phyloP scores from a whole-genome alignment of 2,888 invertebrate species.

The Phortica okadai region DNA sequence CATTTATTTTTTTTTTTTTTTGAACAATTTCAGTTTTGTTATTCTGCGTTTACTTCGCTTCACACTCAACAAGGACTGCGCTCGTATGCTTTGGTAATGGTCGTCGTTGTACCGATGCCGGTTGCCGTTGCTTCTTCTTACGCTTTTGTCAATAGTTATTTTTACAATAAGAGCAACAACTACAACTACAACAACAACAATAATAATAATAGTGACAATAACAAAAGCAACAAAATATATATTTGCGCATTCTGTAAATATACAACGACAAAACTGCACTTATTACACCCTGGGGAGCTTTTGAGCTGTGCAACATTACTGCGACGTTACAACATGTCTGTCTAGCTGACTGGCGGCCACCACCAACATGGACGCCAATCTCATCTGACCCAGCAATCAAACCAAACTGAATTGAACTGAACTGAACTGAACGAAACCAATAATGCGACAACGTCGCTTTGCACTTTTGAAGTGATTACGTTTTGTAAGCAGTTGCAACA shows the following conservation, averaged over 20 bases:
- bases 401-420: slow-evolving; percentile 20
- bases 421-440: slow-evolving; percentile 46
- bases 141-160: slow-evolving; percentile 61
- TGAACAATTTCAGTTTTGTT: slow-evolving; percentile 63
- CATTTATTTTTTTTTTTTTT: slow-evolving; percentile 54
- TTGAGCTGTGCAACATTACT: neutral
- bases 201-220: slow-evolving; percentile 7
- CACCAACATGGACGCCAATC: too few relatives aligned
- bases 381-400: too few relatives aligned
- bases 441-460: slow-evolving; percentile 40
- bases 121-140: neutral
- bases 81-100: neutral
- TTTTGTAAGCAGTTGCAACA: slow-evolving; percentile 58
- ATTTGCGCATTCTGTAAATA: neutral
- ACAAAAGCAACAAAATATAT: neutral
- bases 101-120: slow-evolving; percentile 9
- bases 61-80: slow-evolving; percentile 33
- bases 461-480: slow-evolving; percentile 68
- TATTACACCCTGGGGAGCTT: slow-evolving; percentile 51
- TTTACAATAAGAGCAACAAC: slow-evolving; percentile 49
- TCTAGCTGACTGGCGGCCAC: too few relatives aligned
- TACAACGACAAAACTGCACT: slow-evolving; percentile 33
- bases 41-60: slow-evolving; percentile 65
- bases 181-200: slow-evolving; percentile 51
- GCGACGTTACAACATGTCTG: neutral